phyloP scores from a whole-genome alignment of 2,113 vertebrate genomes.

The Sapayoa aenigma region DNA sequence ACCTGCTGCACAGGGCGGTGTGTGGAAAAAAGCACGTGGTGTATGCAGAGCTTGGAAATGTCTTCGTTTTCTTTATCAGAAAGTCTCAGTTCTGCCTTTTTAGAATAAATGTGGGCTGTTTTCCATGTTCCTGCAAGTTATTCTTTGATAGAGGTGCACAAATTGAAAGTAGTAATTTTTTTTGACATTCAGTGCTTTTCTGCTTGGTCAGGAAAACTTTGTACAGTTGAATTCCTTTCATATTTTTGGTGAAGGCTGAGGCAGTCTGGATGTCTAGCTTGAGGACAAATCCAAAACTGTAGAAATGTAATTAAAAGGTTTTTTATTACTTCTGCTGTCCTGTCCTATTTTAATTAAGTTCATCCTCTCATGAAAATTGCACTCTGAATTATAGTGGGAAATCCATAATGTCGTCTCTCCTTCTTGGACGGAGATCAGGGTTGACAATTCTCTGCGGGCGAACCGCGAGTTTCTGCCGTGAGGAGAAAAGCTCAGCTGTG shows the following conservation, averaged over 20 bases:
- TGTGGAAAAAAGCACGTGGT: not conserved
- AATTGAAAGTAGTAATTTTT: not conserved
- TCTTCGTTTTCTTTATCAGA: not conserved
- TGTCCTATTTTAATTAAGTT: constrained; percentile 60
- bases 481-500: not conserved
- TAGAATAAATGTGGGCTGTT: not conserved
- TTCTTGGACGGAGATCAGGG: not conserved
- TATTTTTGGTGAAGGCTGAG: constrained; percentile 14
- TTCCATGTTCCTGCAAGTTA: not conserved
- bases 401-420: not conserved
- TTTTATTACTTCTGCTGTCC: constrained; percentile 48
- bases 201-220: constrained; percentile 20
- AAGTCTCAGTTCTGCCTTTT: not conserved
- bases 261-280: constrained; percentile 24
- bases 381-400: constrained; percentile 29
- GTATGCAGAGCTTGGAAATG: not conserved
- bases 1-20: not conserved
- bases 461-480: not conserved
- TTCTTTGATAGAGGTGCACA: not conserved
- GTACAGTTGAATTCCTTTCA: constrained; percentile 4
- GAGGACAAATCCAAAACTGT: constrained; percentile 34
- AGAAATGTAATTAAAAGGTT: constrained; percentile 48
- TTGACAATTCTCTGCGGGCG: not conserved
- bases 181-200: not conserved
- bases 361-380: constrained; percentile 52